Base-by-base conservation (phyloP, 2,797 vertebrate species). In the Galagoides demidoff region DNA sequence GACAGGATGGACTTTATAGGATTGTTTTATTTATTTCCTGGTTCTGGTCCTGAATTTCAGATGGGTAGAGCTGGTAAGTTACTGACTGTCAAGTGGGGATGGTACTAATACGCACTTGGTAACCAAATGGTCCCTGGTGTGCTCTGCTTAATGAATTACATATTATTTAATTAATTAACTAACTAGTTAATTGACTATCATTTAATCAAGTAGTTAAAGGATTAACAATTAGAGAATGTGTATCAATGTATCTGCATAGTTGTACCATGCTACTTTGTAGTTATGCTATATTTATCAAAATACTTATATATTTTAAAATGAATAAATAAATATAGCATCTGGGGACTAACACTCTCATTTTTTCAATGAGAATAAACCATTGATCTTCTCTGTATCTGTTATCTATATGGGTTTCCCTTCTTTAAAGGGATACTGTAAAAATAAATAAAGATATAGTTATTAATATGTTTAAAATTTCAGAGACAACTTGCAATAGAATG, bases 341-440 rank as follows among this genome's bases (percentile, higher is more conserved):
- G 86, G 52, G 86, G 59, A 59, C 31, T 89, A 77, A 88, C 5
- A 88, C 78, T 90, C 34, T 92, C 43, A 77, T 63, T 89, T 92
- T 39, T 88, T 70, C 66, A 61, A 52, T 13, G n/a, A 90, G 45
- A 84, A 87, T 84, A 86, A 92, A 70, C 25, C 74, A 73, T 31
- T 57, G 73, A 39, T 90, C 29, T 52, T 84, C 34, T 49, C 34
- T 34, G 14, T 66, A 25, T 29, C 31, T 70, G 7, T 61, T 45
- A n/a, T 55, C n/a, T 78, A 11, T 68, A 29, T 57, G 78, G 39
- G 3, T 66, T 76, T 95, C 57, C 34, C 6, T 39, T 94, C 61
- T 84, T 92, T 31, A 86, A 84, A 86, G 37, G 55, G 17, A 68
- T 92, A 63, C 20, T 52, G 12, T 89, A 17, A 96, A 89, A 37